These are phyloP conservation scores for Ectobius pallidus DNA, from an alignment of 2,888 invertebrate species.

Conservation along the genomic window DNA sequence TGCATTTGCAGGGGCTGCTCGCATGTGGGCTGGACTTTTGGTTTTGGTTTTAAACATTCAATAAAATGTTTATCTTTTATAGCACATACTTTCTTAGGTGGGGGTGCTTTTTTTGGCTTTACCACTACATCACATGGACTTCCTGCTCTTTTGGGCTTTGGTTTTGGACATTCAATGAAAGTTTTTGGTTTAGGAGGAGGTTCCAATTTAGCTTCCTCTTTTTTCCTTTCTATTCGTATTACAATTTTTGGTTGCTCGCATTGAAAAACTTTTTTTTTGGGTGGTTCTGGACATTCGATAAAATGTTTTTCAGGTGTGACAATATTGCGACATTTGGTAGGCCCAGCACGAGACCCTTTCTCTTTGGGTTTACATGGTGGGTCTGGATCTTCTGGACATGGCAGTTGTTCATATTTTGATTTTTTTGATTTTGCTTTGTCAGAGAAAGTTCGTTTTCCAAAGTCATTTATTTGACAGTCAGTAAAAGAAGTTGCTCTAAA, in stretches of 20 bases:
- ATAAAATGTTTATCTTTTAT: not conserved
- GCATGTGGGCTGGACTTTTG: not conserved
- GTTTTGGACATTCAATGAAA: not conserved
- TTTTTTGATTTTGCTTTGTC: conserved; percentile 5
- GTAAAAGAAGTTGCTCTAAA: not conserved
- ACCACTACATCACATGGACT: not conserved
- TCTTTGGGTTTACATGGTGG: not conserved
- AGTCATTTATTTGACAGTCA: not conserved
- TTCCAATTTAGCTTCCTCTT: not conserved
- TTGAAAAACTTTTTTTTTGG: not conserved
- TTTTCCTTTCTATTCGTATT: not conserved
- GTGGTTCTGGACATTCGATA: not conserved
- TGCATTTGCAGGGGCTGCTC: not conserved
- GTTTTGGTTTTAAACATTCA: not conserved
- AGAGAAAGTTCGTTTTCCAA: not conserved
- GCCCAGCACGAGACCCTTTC: not conserved
- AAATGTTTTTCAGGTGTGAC: not conserved
- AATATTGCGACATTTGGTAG: not conserved
- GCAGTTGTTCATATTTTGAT: not conserved
- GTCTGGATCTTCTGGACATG: not conserved
- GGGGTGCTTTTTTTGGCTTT: not conserved
- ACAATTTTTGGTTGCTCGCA: not conserved
- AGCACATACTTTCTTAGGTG: not conserved
- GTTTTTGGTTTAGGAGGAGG: too few relatives aligned
- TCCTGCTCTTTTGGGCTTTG: not conserved